Evolutionary conservation across 1,140 invertebrate genomes (phyloP).

Genomic region (Phymorhynchus buccinoides): DNA sequence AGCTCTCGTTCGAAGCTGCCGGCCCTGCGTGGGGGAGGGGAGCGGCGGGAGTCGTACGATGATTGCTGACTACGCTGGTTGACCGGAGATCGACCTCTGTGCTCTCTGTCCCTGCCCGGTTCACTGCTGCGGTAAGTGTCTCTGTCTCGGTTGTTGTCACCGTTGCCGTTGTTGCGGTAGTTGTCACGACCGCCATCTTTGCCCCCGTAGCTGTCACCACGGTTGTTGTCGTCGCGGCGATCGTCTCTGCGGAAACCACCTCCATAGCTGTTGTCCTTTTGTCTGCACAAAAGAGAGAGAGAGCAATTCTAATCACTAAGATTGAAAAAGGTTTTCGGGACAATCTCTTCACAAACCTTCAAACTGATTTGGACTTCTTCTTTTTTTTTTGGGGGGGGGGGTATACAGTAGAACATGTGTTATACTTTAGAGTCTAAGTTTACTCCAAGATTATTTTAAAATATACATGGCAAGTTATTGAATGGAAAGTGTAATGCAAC

Average conservation of each 20-base stretch:
- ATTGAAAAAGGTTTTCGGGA: neutral
- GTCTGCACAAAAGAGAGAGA: neutral
- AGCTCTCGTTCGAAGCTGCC: constrained; percentile 64
- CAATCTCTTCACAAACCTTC: too few species aligned
- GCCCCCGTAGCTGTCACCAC: neutral
- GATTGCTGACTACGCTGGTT: neutral
- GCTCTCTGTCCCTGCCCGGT: neutral
- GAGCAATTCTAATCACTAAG: neutral
- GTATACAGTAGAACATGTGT: too few species aligned
- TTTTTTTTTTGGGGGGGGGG: too few species aligned
- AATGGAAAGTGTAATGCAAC: too few species aligned
- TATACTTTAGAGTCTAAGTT: too few species aligned
- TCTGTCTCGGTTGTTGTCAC: neutral
- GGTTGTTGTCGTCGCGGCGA: neutral
- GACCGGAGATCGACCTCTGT: neutral
- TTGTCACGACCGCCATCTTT: neutral
- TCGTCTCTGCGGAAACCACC: neutral
- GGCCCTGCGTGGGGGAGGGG: neutral
- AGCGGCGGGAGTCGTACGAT: neutral
- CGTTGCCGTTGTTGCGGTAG: neutral
- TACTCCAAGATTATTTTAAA: too few species aligned
- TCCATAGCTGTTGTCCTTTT: neutral
- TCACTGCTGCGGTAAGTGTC: neutral
- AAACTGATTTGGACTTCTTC: too few species aligned
- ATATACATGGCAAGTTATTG: too few species aligned